These are phyloP conservation scores for Gymnothorax reevesii DNA, from an alignment of 2,797 vertebrate species.

Conservation along the genomic window DNA sequence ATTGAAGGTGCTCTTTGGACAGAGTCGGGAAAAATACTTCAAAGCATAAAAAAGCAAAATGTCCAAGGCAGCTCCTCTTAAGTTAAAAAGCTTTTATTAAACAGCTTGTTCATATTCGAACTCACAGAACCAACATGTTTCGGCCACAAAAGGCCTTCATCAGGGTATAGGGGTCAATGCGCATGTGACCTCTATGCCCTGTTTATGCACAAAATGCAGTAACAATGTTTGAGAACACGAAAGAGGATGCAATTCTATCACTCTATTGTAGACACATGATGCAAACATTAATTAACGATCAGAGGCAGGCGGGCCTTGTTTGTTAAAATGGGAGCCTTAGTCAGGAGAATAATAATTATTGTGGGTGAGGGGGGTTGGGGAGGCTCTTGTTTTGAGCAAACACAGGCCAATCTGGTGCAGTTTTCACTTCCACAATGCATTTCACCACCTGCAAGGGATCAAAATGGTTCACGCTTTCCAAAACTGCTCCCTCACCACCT, in stretches of 20 bases:
- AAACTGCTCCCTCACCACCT: too few relatives aligned
- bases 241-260: background rate
- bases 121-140: too few relatives aligned
- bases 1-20: too few relatives aligned
- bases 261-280: background rate
- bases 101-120: too few relatives aligned
- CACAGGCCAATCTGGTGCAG: background rate
- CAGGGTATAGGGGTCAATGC: too few relatives aligned
- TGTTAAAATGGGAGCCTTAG: background rate
- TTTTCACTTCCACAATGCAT: background rate
- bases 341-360: background rate
- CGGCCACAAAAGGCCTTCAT: too few relatives aligned
- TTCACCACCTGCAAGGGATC: background rate
- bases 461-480: too few relatives aligned
- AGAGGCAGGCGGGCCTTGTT: background rate
- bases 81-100: too few relatives aligned
- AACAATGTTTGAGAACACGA: background rate
- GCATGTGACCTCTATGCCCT: too few relatives aligned
- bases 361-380: background rate
- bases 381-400: background rate
- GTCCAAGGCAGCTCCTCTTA: too few relatives aligned
- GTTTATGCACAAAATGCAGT: background rate
- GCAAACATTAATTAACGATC: background rate
- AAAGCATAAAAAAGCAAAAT: too few relatives aligned
- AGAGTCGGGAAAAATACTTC: too few relatives aligned